Evolutionary conservation across 2,113 vertebrate genomes (phyloP), one percentile per base, ranked within the genome.

Genomic region (Poecilia latipinna): DNA sequence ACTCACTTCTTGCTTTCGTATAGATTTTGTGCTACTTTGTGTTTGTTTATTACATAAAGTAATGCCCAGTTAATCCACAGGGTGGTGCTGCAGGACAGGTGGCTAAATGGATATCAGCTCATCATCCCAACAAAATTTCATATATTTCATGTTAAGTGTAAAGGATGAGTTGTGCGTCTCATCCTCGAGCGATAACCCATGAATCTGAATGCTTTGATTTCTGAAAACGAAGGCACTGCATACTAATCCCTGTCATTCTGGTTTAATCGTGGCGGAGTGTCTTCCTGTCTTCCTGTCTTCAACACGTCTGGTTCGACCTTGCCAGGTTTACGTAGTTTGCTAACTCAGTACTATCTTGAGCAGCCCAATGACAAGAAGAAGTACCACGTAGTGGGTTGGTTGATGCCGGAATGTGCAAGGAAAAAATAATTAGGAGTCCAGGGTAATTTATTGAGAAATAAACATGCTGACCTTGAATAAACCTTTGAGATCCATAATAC

Each of bases 61-160:
- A 48, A 26, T 69, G 60, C 37, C 67, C 1, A 4, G 11, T 31
- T 2, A 12, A 76, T 26, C 8, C 88, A 92, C 88, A 44, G 48
- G 17, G 87, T 77, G 90, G 88, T 42, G 84, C 90, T 90, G 66
- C 74, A 89, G 62, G 77, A 80, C 80, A 10, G 42, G 42, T 70
- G 13, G 61, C 35, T 24, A 66, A 10, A 8, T 54, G 17, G 7
- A 29, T 44, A 24, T 5, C 65, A 74, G 12, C 71, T 61, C 68
- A 48, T 37, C 72, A 39, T 54, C 65, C 74, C 74, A 70, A 24
- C 17, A 33, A 6, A 57, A 68, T 65, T 74, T 73, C 51, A 80
- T n/a, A 65, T 65, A 74, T 65, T 31, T 51, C 26, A 37, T 33
- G 65, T 70, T 70, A 83, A 76, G 37, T n/a, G 15, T 67, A 70